Evolutionary conservation across 2,888 invertebrate genomes (phyloP), one percentile per base, ranked within the genome.

Genomic region (Cheilosia urbana): DNA sequence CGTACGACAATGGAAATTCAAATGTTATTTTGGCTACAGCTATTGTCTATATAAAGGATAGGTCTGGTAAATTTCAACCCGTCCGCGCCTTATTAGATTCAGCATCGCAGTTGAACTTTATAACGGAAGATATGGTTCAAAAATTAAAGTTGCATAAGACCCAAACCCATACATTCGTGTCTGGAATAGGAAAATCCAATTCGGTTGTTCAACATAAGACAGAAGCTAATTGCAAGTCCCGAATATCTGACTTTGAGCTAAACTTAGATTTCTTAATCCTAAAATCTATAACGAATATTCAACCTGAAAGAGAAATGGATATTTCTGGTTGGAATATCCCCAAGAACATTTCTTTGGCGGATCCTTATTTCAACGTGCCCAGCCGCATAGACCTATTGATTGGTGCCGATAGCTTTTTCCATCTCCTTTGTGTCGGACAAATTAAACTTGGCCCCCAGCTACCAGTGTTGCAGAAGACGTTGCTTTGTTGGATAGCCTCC

Each of bases 81-180:
- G 27, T 45, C 2, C 62, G 62, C 3, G 62, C 62, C 13, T n/a
- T 62, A 7, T 17, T 62, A n/a, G 62, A 62, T 45, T 62, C 45
- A 9, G 27, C 62, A n/a, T 62, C 45, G 1, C 27, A 62, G 45
- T 17, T 45, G 27, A 62, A 60, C 42, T 60, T 60, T 21, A 42
- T 42, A 3, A 60, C 60, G 6, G 60, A 60, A 30, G 42, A 60
- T 42, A 42, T 60, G 40, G 42, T 42, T 15, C 60, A 60, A 7
- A 60, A 60, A 42, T n/a, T 42, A n/a, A 42, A 42, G 42, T n/a
- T 42, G 24, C 34, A 60, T 13, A 24, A 60, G 21, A 24, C 15
- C 13, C 40, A 60, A 40, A 42, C 42, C 11, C 15, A 42, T 24
- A n/a, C 30, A 40, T 37, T 3, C 37, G 21, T 58, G 40, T 21